phyloP scores from a whole-genome alignment of 2,888 invertebrate genomes.

The Arrhopalites spinosus region DNA sequence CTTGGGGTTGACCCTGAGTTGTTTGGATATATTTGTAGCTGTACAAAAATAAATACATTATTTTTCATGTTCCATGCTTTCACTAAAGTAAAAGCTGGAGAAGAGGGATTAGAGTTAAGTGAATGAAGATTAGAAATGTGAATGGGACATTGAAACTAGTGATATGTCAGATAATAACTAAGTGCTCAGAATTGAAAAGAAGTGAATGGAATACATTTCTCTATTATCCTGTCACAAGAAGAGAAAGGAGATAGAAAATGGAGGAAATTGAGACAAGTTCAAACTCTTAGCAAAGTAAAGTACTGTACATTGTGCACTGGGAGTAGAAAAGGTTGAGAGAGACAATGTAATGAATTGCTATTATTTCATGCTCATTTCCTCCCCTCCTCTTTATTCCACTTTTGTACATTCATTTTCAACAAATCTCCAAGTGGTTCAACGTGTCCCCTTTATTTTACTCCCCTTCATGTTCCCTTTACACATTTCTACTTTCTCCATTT shows the following conservation, averaged over 20 bases:
- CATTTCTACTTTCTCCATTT: not conserved
- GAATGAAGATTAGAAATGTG: not conserved
- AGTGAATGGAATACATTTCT: not conserved
- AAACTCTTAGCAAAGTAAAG: not conserved
- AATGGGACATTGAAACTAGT: not conserved
- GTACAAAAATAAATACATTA: too few relatives aligned
- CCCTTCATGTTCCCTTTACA: not conserved
- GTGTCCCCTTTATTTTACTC: conserved; percentile 6
- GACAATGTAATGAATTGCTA: conserved; percentile 16
- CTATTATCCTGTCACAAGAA: too few relatives aligned
- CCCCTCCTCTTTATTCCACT: too few relatives aligned
- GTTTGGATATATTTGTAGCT: too few relatives aligned
- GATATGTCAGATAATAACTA: not conserved
- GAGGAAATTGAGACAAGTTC: too few relatives aligned
- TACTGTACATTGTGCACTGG: not conserved
- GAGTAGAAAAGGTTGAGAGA: not conserved
- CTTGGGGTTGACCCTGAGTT: too few relatives aligned
- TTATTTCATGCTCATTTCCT: not conserved
- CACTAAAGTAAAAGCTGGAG: too few relatives aligned
- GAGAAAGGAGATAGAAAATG: too few relatives aligned
- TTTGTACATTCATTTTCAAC: not conserved
- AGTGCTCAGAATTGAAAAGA: not conserved
- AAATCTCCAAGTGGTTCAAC: not conserved
- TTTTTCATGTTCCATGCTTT: too few relatives aligned
- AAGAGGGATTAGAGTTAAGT: not conserved